Evolutionary conservation across 2,113 vertebrate genomes (phyloP).

Genomic region (Salminus brasiliensis): DNA sequence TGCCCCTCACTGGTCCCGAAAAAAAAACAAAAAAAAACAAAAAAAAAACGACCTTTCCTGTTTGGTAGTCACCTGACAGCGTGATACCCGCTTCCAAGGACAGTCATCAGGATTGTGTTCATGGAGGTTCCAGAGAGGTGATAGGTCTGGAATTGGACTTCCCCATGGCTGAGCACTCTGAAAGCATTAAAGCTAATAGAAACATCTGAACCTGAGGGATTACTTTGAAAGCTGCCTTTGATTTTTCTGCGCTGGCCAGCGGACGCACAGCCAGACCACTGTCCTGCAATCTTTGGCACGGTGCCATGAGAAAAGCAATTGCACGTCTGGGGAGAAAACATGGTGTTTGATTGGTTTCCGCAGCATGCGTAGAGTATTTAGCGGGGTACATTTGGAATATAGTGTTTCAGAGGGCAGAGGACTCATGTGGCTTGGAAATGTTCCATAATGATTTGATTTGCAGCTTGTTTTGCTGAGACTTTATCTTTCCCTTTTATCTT

Average conservation of each 20-base stretch:
- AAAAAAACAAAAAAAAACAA: too few species aligned
- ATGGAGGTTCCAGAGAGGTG: conserved; percentile 19
- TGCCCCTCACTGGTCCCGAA: neutral
- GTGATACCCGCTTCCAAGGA: conserved; percentile 44
- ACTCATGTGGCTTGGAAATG: neutral
- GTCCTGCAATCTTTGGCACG: neutral
- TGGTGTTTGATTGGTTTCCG: neutral
- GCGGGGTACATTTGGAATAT: neutral
- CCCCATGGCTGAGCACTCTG: conserved; percentile 34
- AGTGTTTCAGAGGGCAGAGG: neutral
- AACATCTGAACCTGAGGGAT: conserved; percentile 58
- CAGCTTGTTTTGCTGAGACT: neutral
- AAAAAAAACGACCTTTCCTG: too few species aligned
- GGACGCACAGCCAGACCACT: neutral
- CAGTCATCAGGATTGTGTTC: neutral
- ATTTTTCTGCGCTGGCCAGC: conserved; percentile 41
- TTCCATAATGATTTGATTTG: neutral
- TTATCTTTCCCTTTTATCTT: neutral
- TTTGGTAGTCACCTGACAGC: neutral
- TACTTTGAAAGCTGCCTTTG: conserved; percentile 57
- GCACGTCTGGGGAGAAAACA: neutral
- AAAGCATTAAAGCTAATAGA: conserved; percentile 27
- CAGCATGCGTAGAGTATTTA: neutral
- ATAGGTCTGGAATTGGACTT: conserved; percentile 57
- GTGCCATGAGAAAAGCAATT: neutral